Evolutionary conservation across 2,113 vertebrate genomes (phyloP), one percentile per base, ranked within the genome.

Genomic region (Strix uralensis): DNA sequence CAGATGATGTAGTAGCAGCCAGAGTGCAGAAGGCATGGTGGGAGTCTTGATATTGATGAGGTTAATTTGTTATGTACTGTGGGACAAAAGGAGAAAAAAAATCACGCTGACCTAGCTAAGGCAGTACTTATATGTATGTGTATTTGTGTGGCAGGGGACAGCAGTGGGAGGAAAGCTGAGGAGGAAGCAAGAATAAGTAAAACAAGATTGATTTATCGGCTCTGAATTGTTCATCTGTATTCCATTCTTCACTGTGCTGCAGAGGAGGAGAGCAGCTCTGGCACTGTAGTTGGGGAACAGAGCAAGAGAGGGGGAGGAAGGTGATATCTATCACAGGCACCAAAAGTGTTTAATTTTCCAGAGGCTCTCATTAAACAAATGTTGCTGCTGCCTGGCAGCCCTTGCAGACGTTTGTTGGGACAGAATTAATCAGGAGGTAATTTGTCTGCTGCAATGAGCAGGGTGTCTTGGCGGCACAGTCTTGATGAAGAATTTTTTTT

Each of bases 311-410:
- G 69, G 65, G 71, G 81, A 78, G 77, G 93, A 95, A 65, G 85
- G 82, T 81, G 72, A 47, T 91, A 94, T 88, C 96, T 95, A 93
- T 96, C 96, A 94, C 88, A 93, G 38, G 65, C 93, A 94, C 90
- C 74, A 80, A 72, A 87, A 94, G 81, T 36, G 30, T 94, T 97
- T 97, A 49, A 96, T 97, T 97, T 98, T 96, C 95, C 94, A 96
- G 95, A 92, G 95, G 71, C 88, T 91, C 79, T 96, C 95, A 96
- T 98, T 97, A 98, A 97, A 96, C 94, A 95, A 96, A 98, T 97
- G 92, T 95, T 90, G 89, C 94, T 96, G 90, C 84, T 94, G 91
- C 87, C 91, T 94, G 82, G 89, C 94, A 96, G 96, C 74, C 61
- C 73, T 95, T 96, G 62, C 78, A 96, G 94, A 93, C 93, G 32